A percentile compares a stretch with the other conserved stretches of the same genome.
phyloP scores from a whole-genome alignment of 2,797 vertebrate genomes.

The Anabas testudineus region DNA sequence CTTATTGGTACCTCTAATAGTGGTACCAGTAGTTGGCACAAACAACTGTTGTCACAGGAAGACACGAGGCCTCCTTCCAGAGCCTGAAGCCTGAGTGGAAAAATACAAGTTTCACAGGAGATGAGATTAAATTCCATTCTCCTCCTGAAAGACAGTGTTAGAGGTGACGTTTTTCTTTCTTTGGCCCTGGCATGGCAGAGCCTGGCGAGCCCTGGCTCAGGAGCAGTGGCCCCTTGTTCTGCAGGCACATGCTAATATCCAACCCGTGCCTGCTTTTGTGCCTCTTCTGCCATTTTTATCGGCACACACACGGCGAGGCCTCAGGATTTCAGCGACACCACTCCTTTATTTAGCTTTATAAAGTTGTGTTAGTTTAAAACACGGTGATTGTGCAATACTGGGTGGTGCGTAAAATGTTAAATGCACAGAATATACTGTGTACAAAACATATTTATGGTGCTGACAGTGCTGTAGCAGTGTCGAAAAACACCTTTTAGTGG shows the following conservation, averaged over 20 bases:
- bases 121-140: conserved; percentile 84
- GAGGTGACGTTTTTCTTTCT: conserved; percentile 63
- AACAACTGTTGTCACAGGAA: conserved; percentile 54
- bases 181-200: conserved; percentile 53
- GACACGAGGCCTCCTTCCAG: conserved; percentile 47
- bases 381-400: conserved; percentile 58
- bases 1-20: conserved; percentile 6
- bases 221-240: conserved; percentile 44
- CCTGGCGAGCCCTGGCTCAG: conserved; percentile 35
- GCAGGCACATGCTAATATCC: conserved; percentile 66
- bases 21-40: conserved; percentile 32
- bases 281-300: conserved; percentile 60
- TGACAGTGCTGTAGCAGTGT: conserved; percentile 35
- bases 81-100: conserved; percentile 74
- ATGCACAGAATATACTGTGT: conserved; percentile 37
- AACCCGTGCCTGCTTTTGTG: conserved; percentile 55
- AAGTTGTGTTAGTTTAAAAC: conserved; percentile 52
- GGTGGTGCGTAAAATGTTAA: conserved; percentile 44
- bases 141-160: conserved; percentile 54
- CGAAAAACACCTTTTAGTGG: conserved; percentile 29
- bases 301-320: conserved; percentile 27
- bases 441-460: conserved; percentile 44
- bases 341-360: conserved; percentile 52
- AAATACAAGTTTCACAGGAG: conserved; percentile 76
- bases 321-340: conserved; percentile 52